Percentiles rank a stretch among this genome's conserved stretches.
phyloP scores from a whole-genome alignment of 2,888 invertebrate species.

The Pharmacophagus antenor region DNA sequence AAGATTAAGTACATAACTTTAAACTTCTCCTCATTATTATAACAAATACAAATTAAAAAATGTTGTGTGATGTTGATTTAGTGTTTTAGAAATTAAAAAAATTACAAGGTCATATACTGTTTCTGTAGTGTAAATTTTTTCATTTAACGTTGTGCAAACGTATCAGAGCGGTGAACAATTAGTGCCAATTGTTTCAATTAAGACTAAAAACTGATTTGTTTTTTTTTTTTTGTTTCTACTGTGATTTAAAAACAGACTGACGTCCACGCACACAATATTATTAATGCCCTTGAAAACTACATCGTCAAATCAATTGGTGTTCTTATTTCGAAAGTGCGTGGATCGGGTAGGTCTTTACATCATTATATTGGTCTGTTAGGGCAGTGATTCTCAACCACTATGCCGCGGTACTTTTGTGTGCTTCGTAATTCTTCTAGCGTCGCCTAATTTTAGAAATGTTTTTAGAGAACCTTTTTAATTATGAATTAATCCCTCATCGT shows the following conservation, averaged over 20 bases:
- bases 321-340: not conserved
- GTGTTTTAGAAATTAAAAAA: no score
- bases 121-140: not conserved
- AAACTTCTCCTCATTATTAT: no score
- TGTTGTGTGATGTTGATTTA: no score
- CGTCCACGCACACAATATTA: not conserved
- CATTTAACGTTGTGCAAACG: not conserved
- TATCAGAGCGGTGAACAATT: slow-evolving; percentile 9
- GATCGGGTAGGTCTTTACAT: not conserved
- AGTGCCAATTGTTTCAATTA: slow-evolving; percentile 8
- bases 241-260: slow-evolving; percentile 12
- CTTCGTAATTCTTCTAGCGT: no score
- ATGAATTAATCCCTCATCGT: no score
- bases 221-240: not conserved
- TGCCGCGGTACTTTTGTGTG: no score
- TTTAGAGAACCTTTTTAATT: no score
- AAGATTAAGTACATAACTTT: no score
- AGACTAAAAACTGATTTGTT: slow-evolving; percentile 19
- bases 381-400: no score
- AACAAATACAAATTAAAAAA: no score
- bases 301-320: slow-evolving; percentile 4
- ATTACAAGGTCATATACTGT: no score
- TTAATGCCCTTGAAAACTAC: slow-evolving; percentile 3
- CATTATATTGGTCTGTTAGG: not conserved
- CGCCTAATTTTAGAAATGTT: no score